A percentile compares a stretch with the other conserved stretches of the same genome.
Evolutionary conservation across 2,888 invertebrate genomes (phyloP).

Genomic region (Lithodes maja): DNA sequence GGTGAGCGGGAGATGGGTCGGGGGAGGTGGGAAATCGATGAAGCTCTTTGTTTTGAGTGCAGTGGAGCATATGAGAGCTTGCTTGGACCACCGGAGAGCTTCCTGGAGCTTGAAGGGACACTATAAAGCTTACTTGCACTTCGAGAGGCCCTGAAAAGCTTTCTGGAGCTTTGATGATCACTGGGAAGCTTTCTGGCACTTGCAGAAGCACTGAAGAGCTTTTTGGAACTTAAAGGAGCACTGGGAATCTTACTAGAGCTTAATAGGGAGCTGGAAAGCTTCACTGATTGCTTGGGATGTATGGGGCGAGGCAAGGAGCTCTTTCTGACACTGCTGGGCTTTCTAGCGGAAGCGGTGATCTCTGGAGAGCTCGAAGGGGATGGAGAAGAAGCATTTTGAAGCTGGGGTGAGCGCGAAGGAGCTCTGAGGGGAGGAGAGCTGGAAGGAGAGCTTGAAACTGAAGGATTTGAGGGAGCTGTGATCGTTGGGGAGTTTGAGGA

Average conservation of each 20-base stretch:
- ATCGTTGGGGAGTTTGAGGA: not conserved
- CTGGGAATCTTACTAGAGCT: not conserved
- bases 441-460: not conserved
- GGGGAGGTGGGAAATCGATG: not conserved
- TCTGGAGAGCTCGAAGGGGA: no score
- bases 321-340: not conserved
- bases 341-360: not conserved
- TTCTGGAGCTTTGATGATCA: not conserved
- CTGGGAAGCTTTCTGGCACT: not conserved
- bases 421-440: not conserved
- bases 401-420: not conserved
- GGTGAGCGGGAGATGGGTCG: not conserved
- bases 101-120: not conserved
- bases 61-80: not conserved
- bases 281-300: not conserved
- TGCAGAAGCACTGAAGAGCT: not conserved
- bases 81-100: not conserved
- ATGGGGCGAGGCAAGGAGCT: not conserved
- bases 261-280: not conserved
- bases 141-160: not conserved
- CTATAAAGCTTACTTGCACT: not conserved
- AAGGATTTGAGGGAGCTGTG: not conserved
- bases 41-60: not conserved
- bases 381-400: not conserved
- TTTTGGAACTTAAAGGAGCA: not conserved